Evolutionary conservation across 2,888 invertebrate species (phyloP).

Genomic region (Frankliniella intonsa): DNA sequence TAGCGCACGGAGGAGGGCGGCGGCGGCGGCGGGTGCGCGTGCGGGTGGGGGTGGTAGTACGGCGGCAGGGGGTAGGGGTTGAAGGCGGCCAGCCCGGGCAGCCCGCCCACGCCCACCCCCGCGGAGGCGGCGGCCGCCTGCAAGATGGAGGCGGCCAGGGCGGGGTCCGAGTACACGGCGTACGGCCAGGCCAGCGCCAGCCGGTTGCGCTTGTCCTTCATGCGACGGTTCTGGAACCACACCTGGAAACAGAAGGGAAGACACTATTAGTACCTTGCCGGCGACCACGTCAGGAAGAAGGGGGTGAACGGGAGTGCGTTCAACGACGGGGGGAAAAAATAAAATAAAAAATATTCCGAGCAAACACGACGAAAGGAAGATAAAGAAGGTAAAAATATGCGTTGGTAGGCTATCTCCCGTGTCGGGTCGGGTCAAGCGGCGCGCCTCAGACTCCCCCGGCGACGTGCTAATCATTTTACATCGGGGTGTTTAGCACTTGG

Average conservation of each 20-base stretch:
- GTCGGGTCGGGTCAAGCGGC: too few species aligned
- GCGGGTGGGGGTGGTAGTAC: slow-evolving; percentile 38
- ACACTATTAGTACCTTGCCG: not conserved
- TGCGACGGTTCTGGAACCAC: slow-evolving; percentile 96
- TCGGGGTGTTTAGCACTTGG: slow-evolving; percentile 16
- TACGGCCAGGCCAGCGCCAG: slow-evolving; percentile 95
- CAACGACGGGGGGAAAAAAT: too few species aligned
- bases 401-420: not conserved
- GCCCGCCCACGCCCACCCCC: slow-evolving; percentile 49
- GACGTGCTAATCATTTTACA: slow-evolving; percentile 25
- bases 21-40: slow-evolving; percentile 29
- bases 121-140: slow-evolving; percentile 80
- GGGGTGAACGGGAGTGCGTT: too few species aligned
- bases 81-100: slow-evolving; percentile 37
- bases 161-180: slow-evolving; percentile 89
- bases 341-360: not conserved
- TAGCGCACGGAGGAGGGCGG: slow-evolving; percentile 35
- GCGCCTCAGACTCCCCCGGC: not conserved
- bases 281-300: not conserved
- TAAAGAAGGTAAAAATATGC: slow-evolving; percentile 4
- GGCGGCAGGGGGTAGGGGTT: slow-evolving; percentile 36
- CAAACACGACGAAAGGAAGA: not conserved
- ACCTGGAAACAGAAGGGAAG: slow-evolving; percentile 56
- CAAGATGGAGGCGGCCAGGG: slow-evolving; percentile 84
- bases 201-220: slow-evolving; percentile 93